Base-by-base conservation (phyloP, 2,113 vertebrate genomes). In the Rhagologus leucostigma region DNA sequence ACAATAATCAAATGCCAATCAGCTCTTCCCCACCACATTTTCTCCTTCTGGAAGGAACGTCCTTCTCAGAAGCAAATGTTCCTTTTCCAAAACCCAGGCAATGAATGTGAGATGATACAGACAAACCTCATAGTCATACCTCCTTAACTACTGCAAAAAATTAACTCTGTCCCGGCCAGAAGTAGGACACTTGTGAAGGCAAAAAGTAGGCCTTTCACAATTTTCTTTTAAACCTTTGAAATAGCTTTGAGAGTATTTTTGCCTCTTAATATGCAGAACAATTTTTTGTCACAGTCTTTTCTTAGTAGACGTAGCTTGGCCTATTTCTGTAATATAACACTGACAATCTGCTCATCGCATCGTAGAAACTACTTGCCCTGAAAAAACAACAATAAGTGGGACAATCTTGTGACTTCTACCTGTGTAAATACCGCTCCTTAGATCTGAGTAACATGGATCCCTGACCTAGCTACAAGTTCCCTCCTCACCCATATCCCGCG, bases 11-110 rank as follows among this genome's bases (percentile, higher is more conserved):
- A 62, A 47, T 9, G 47, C 41, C 30, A n/a, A 23, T 10, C 8
- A n/a, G 14, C 41, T 76, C 17, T 68, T 76, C 8, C 26, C 22
- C 22, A 35, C 5, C 11, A 27, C 11, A 39, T 19, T 62, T 47
- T 47, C 21, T 68, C n/a, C 13, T 30, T 47, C 14, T 22, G 39
- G 21, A 68, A 76, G 11, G 24, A 68, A 62, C 0, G 0, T 17
- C 13, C 26, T 47, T 27, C 21, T 42, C 18, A 13, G 37, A 83
- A 69, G 24, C 7, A 30, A 49, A 6, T 41, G 26, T 19, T 8
- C n/a, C 30, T 62, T 69, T 41, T 21, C 26, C 27, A 26, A 44
- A 6, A 8, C 14, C 32, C 26, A 47, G 23, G 32, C 11, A 76
- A 27, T 16, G 30, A 47, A 29, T 32, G 19, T 46, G 39, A 68